Evolutionary conservation across 2,888 invertebrate species (phyloP).

Genomic region (Dicycla oo): DNA sequence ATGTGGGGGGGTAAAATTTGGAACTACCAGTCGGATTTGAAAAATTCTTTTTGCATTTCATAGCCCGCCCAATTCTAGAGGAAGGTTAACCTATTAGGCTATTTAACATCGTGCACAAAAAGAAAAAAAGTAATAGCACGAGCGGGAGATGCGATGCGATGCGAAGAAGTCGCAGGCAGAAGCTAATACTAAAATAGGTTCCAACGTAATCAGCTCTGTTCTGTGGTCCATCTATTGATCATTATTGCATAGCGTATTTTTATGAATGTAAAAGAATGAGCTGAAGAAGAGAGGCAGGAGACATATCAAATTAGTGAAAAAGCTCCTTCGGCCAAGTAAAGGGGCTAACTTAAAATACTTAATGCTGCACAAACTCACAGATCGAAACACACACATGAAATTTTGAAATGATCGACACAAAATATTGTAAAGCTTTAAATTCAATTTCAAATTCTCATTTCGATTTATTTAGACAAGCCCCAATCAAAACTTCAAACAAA

Average conservation of each 20-base stretch:
- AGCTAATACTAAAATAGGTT: too few relatives aligned
- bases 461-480: constrained; percentile 6
- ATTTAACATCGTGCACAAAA: too few relatives aligned
- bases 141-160: too few relatives aligned
- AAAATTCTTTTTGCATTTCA: too few relatives aligned
- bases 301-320: neutral
- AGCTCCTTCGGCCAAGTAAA: neutral
- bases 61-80: too few relatives aligned
- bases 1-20: too few relatives aligned
- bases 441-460: constrained; percentile 9
- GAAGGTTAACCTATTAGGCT: too few relatives aligned
- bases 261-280: neutral
- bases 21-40: too few relatives aligned
- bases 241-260: neutral
- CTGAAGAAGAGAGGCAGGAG: neutral
- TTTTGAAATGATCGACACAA: neutral
- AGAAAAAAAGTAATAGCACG: too few relatives aligned
- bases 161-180: too few relatives aligned
- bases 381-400: neutral
- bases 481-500: constrained; percentile 34
- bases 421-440: neutral
- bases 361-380: neutral
- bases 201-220: too few relatives aligned
- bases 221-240: neutral
- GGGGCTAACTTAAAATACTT: neutral